Percentiles rank a stretch among this genome's conserved stretches.
Conservation (phyloP, 2,113 vertebrate genomes). For the Bambusicola thoracicus region DNA sequence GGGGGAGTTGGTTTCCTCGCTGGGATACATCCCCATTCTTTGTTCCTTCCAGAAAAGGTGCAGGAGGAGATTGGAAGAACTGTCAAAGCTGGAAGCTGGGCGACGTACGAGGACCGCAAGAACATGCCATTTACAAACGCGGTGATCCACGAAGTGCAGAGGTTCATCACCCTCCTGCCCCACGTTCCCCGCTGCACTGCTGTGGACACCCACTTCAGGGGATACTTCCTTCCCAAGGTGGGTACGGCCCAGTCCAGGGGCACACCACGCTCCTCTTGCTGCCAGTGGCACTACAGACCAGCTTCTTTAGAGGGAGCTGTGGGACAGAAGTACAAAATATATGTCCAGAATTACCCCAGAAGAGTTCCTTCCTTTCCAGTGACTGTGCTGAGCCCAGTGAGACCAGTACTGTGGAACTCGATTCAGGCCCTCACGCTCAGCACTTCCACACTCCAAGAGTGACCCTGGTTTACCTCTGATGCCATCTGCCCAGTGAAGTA, state of each 20-base stretch:
- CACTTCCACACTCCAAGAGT: neutral
- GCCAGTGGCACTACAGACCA: neutral
- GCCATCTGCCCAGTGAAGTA: neutral
- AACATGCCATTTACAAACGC: conserved; percentile 84
- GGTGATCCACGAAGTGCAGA: conserved; percentile 89
- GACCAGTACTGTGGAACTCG: neutral
- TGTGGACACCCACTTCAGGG: conserved; percentile 62
- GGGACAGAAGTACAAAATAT: neutral
- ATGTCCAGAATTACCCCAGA: neutral
- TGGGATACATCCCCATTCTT: neutral
- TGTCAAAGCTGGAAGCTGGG: conserved; percentile 34
- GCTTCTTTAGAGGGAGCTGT: neutral
- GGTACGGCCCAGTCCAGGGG: neutral
- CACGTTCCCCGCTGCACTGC: conserved; percentile 70
- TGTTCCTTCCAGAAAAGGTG: conserved; percentile 65
- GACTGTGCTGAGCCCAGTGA: neutral
- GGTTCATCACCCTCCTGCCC: conserved; percentile 85
- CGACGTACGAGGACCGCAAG: conserved; percentile 65
- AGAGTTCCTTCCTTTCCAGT: neutral
- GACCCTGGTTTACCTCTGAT: neutral
- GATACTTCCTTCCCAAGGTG: conserved; percentile 82
- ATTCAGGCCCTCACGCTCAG: neutral
- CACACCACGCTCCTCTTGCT: neutral
- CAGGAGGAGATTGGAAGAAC: conserved; percentile 76
- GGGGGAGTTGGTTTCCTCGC: neutral